phyloP scores from a whole-genome alignment of 2,888 invertebrate genomes.

The Diploptera punctata region DNA sequence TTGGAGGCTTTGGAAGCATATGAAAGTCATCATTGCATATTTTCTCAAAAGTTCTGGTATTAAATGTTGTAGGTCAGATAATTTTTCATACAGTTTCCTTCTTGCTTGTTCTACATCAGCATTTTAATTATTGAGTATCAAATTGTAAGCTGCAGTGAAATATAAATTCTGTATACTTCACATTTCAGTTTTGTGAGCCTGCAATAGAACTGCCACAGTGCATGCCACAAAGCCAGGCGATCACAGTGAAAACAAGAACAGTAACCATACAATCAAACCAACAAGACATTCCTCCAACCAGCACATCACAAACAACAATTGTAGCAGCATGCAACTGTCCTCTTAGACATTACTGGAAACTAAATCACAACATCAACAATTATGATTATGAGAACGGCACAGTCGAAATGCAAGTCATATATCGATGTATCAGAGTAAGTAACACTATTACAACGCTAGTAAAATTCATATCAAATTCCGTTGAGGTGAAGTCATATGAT shows the following conservation, averaged over 20 bases:
- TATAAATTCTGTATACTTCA: constrained; percentile 9
- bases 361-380: constrained; percentile 37
- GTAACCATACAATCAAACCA: background rate
- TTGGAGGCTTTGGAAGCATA: too few relatives aligned
- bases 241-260: constrained; percentile 52
- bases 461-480: too few relatives aligned
- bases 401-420: constrained; percentile 50
- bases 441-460: background rate
- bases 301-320: constrained; percentile 6
- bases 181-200: constrained; percentile 61
- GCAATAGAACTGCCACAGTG: constrained; percentile 49
- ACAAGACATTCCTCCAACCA: background rate
- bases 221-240: constrained; percentile 52
- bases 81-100: too few relatives aligned
- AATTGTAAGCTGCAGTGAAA: too few relatives aligned
- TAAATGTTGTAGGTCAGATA: too few relatives aligned
- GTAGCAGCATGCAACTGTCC: constrained; percentile 53
- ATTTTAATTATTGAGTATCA: too few relatives aligned
- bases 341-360: constrained; percentile 61
- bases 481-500: too few relatives aligned
- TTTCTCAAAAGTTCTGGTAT: too few relatives aligned
- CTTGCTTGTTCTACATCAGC: too few relatives aligned
- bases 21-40: too few relatives aligned
- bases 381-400: constrained; percentile 46
- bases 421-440: constrained; percentile 55